phyloP scores from a whole-genome alignment of 1,140 invertebrate species.

The Neotoxoptera formosana region DNA sequence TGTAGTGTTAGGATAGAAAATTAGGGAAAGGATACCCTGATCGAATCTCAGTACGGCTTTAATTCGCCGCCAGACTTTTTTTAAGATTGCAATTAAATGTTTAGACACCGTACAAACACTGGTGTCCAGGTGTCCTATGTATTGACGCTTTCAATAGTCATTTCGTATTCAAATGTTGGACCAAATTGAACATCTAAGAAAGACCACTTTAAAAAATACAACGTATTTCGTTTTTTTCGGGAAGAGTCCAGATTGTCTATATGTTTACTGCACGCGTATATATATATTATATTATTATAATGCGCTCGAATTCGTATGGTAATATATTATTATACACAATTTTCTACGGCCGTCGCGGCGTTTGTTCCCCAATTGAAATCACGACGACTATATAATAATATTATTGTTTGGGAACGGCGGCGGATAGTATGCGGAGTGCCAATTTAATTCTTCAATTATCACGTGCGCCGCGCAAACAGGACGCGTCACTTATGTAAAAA shows the following conservation, averaged over 20 bases:
- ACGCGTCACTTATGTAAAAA: constrained; percentile 43
- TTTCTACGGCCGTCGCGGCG: background rate
- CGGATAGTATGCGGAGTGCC: background rate
- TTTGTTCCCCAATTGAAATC: constrained; percentile 52
- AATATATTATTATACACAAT: background rate
- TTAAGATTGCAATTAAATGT: no score
- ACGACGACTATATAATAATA: background rate
- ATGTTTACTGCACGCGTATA: background rate
- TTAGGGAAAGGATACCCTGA: no score
- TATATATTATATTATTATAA: background rate
- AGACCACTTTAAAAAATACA: background rate
- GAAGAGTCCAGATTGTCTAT: background rate
- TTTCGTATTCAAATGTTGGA: no score
- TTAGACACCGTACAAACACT: no score
- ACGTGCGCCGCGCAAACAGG: constrained; percentile 45
- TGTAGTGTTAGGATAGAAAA: no score
- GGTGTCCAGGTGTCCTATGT: no score
- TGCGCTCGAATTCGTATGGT: background rate
- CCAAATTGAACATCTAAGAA: no score
- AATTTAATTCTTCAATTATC: constrained; percentile 47
- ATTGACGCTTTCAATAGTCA: no score
- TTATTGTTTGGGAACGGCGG: background rate
- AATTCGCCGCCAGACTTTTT: no score
- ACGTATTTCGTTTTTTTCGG: background rate
- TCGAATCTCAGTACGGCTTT: no score